Evolutionary conservation across 2,888 invertebrate species (phyloP).

Genomic region (Hoplodrina ambigua): DNA sequence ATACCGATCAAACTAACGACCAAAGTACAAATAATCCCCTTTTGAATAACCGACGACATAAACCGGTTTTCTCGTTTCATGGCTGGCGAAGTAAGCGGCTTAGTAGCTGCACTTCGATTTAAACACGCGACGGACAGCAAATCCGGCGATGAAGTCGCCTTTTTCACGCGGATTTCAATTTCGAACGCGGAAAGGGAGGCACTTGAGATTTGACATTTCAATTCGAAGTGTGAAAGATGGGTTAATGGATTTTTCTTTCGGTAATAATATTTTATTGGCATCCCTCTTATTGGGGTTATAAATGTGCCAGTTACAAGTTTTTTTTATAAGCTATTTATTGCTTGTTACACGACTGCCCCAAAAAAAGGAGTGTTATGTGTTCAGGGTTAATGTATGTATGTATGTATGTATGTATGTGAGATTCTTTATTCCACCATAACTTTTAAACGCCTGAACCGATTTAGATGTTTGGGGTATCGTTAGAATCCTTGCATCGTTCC

Average conservation of each 20-base stretch:
- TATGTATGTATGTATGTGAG: too few species aligned
- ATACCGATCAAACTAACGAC: constrained; percentile 15
- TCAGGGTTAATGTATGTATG: too few species aligned
- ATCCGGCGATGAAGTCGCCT: not conserved
- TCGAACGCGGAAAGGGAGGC: constrained; percentile 8
- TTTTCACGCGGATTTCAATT: constrained; percentile 28
- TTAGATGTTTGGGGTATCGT: too few species aligned
- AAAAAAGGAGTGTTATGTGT: too few species aligned
- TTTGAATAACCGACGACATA: constrained; percentile 24
- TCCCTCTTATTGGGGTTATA: not conserved
- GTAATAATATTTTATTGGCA: not conserved
- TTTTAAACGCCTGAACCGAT: too few species aligned
- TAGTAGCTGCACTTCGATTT: constrained; percentile 13
- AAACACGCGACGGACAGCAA: constrained; percentile 7
- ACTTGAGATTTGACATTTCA: constrained; percentile 19
- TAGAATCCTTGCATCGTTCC: too few species aligned
- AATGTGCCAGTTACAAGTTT: too few species aligned
- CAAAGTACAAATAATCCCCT: constrained; percentile 15
- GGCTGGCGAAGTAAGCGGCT: constrained; percentile 34
- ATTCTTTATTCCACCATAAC: too few species aligned
- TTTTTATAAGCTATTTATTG: too few species aligned
- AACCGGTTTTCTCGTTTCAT: constrained; percentile 1
- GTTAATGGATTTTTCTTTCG: not conserved
- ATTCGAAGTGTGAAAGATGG: constrained; percentile 2
- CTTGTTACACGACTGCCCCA: too few species aligned